These are phyloP conservation scores for Bungarus multicinctus DNA, from an alignment of 2,113 vertebrate species.

Conservation along the genomic window DNA sequence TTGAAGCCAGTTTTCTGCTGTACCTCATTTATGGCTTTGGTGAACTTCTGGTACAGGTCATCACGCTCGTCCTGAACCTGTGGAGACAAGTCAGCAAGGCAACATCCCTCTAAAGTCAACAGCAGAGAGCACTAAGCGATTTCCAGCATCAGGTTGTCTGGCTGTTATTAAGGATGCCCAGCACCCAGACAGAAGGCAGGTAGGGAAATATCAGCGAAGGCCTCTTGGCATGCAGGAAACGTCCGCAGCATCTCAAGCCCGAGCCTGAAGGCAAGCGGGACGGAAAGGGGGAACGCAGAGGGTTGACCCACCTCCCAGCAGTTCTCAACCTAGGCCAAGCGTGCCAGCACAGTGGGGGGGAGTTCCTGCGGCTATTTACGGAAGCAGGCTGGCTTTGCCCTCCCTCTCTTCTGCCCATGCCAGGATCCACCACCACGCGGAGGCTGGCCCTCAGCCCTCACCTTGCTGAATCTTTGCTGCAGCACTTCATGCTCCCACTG, in stretches of 20 bases:
- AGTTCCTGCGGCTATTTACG: not conserved
- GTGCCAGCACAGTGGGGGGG: not conserved
- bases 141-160: not conserved
- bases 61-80: conserved; percentile 86
- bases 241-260: not conserved
- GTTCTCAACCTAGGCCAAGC: not conserved
- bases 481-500: conserved; percentile 79
- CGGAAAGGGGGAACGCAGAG: not conserved
- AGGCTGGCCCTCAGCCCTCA: conserved; percentile 46
- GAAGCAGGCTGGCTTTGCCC: not conserved
- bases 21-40: conserved; percentile 72
- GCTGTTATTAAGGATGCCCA: no score
- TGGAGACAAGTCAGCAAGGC: rapidly evolving
- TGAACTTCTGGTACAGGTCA: conserved; percentile 77
- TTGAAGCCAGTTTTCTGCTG: conserved; percentile 80
- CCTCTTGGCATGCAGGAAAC: not conserved
- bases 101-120: not conserved
- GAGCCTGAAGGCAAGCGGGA: not conserved
- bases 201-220: no score
- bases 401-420: conserved; percentile 29
- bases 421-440: not conserved
- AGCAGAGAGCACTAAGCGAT: no score
- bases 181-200: not conserved
- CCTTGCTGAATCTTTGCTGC: conserved; percentile 82
- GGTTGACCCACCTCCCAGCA: not conserved